Evolutionary conservation across 2,888 invertebrate species (phyloP).

Genomic region (Eupithecia subumbrata): DNA sequence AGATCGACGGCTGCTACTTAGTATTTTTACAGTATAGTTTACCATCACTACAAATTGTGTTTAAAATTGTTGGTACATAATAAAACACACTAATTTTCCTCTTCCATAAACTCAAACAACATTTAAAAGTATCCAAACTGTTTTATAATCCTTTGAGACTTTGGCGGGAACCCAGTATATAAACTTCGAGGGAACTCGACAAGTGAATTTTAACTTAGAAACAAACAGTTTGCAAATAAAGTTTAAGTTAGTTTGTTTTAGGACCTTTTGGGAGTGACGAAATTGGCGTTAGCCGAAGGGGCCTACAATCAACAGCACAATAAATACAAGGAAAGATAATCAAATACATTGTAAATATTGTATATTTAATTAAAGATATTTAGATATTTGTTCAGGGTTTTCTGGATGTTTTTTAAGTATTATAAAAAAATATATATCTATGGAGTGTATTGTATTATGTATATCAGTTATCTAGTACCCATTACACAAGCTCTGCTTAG

Average conservation of each 20-base stretch:
- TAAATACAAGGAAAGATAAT: background rate
- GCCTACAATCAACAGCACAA: background rate
- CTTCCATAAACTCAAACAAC: background rate
- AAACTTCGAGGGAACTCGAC: background rate
- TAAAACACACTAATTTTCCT: background rate
- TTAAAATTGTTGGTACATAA: background rate
- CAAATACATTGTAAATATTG: background rate
- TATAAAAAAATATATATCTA: too few species aligned
- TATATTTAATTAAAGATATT: too few species aligned
- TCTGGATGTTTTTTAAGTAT: too few species aligned
- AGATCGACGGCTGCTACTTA: too few species aligned
- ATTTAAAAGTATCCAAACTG: constrained; percentile 3
- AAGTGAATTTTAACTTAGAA: constrained; percentile 8
- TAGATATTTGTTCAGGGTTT: too few species aligned
- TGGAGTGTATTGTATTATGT: too few species aligned
- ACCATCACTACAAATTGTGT: background rate
- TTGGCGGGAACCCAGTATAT: background rate
- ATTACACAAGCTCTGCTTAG: too few species aligned
- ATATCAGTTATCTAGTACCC: too few species aligned
- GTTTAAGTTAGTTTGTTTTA: constrained; percentile 6
- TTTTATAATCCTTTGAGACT: constrained; percentile 11
- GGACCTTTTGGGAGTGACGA: background rate
- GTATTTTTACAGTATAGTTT: too few species aligned
- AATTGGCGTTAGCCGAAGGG: background rate
- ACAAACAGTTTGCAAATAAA: constrained; percentile 13